Evolutionary conservation across 2,797 vertebrate species (phyloP).

Genomic region (Okamejei kenojei): DNA sequence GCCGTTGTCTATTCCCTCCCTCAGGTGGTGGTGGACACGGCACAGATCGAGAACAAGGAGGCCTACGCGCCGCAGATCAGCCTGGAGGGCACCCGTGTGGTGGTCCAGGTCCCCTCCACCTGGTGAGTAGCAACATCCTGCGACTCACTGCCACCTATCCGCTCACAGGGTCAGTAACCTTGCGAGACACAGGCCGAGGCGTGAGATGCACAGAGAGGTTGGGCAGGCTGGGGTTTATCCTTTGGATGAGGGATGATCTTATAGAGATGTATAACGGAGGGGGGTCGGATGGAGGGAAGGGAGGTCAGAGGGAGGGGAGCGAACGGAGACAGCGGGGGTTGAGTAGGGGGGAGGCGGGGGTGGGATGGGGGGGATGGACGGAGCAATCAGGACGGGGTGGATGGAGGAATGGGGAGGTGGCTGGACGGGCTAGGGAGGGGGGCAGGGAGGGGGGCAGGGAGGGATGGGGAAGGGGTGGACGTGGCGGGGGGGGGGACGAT

Average conservation of each 20-base stretch:
- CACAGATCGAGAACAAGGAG: constrained; percentile 97
- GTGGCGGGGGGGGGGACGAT: no score
- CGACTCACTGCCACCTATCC: not conserved
- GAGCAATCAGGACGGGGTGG: no score
- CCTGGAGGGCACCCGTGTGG: constrained; percentile 84
- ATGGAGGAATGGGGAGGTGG: no score
- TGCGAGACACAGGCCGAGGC: not conserved
- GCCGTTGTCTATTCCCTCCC: not conserved
- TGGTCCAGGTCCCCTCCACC: constrained; percentile 96
- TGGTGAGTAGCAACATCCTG: constrained; percentile 65
- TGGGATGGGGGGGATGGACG: no score
- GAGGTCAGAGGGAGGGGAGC: not conserved
- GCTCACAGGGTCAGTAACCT: not conserved
- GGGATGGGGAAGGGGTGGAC: no score
- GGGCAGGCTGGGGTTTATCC: no score
- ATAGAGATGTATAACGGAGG: not conserved
- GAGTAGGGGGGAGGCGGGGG: no score
- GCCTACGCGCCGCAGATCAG: constrained; percentile 94
- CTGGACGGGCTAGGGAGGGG: no score
- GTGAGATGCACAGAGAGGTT: no score
- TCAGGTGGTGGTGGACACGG: constrained; percentile 96
- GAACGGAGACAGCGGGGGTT: not conserved
- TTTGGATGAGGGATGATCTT: no score
- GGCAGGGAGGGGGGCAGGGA: no score
- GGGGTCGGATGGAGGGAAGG: no score